phyloP scores from a whole-genome alignment of 2,113 vertebrate genomes.

The Pelodiscus sinensis region DNA sequence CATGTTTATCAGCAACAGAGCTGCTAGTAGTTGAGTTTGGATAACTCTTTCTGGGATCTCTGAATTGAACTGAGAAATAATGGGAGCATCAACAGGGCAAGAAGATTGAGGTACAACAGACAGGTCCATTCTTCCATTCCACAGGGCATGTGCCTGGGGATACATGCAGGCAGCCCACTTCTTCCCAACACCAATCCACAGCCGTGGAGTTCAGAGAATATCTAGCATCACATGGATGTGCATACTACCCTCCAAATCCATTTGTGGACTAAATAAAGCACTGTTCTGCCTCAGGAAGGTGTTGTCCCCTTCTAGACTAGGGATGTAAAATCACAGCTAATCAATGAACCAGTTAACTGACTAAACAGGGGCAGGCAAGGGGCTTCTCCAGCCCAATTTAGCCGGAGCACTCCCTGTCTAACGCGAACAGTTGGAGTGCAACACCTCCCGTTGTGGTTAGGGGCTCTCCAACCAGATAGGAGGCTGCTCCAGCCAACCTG shows the following conservation, averaged over 20 bases:
- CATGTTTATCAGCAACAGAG: neutral
- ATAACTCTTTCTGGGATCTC: neutral
- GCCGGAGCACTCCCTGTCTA: no score
- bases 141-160: neutral
- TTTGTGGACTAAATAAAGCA: neutral
- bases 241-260: neutral
- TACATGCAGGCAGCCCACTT: neutral
- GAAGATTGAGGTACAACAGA: neutral
- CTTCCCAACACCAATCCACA: neutral
- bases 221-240: neutral
- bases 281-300: neutral
- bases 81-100: neutral
- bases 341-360: no score
- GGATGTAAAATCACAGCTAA: no score
- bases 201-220: neutral
- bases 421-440: no score
- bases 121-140: neutral
- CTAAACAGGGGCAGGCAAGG: neutral
- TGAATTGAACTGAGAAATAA: neutral
- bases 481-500: no score
- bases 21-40: neutral
- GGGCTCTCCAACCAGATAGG: no score
- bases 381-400: no score
- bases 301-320: neutral
- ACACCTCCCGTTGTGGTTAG: no score